Conservation (phyloP, 2,888 invertebrate genomes). For the Sinhomidia bicolor region DNA sequence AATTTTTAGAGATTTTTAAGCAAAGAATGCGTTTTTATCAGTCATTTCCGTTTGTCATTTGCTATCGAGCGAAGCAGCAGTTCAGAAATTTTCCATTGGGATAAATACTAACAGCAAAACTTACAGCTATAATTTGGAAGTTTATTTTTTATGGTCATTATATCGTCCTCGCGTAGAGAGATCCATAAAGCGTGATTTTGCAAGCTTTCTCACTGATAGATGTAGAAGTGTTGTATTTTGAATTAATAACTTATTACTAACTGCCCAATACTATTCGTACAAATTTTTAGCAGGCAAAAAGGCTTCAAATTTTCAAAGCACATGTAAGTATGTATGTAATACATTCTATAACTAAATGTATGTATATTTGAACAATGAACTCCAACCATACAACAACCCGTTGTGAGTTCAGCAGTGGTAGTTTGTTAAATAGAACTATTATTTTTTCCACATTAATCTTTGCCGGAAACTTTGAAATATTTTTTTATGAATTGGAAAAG, state of each 20-base stretch:
- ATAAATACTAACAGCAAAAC: neutral
- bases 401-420: neutral
- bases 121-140: constrained; percentile 4
- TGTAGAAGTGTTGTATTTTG: neutral
- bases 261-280: neutral
- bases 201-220: neutral
- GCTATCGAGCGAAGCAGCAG: constrained; percentile 39
- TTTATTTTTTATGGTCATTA: neutral
- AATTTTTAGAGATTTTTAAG: constrained; percentile 24
- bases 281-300: neutral
- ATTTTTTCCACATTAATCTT: neutral
- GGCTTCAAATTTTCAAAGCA: neutral
- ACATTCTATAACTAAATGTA: neutral
- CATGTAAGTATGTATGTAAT: neutral
- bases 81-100: neutral
- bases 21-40: constrained; percentile 51
- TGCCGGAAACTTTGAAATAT: neutral
- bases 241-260: neutral
- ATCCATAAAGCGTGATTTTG: neutral
- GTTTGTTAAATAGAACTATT: neutral
- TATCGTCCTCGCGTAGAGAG: neutral
- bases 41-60: constrained; percentile 49
- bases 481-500: neutral
- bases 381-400: neutral
- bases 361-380: neutral